A percentile compares a stretch with the other conserved stretches of the same genome.
Conservation (phyloP, 1,140 invertebrate genomes). For the Rhopalosiphum maidis region DNA sequence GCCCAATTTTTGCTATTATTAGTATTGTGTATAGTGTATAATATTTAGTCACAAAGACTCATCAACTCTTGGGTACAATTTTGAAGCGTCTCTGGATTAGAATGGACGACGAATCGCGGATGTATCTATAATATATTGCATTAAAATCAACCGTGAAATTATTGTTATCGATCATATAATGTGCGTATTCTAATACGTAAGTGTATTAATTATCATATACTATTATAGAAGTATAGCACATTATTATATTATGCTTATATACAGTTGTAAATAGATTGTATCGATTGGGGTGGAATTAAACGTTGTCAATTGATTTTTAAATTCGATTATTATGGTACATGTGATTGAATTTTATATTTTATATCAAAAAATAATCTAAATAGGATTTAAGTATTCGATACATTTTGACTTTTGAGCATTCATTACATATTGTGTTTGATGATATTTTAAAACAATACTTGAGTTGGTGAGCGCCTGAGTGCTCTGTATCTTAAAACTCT, state of each 20-base stretch:
- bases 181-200: not conserved
- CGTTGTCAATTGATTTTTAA: not conserved
- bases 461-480: not conserved
- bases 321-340: not conserved
- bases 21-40: not conserved
- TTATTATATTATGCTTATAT: not conserved
- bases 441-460: not conserved
- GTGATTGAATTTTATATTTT: not conserved
- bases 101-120: not conserved
- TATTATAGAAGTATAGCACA: not conserved
- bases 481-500: not conserved
- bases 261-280: not conserved
- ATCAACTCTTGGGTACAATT: not conserved
- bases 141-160: constrained; percentile 28
- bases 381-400: not conserved
- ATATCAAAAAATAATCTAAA: not conserved
- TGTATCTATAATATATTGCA: not conserved
- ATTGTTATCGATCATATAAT: not conserved
- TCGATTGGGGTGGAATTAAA: not conserved
- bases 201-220: not conserved
- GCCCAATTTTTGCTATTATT: not conserved
- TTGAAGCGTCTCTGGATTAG: not conserved
- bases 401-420: not conserved
- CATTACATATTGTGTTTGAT: not conserved
- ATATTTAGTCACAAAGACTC: not conserved